Evolutionary conservation across 2,113 vertebrate species (phyloP).

Genomic region (Rhineura floridana): DNA sequence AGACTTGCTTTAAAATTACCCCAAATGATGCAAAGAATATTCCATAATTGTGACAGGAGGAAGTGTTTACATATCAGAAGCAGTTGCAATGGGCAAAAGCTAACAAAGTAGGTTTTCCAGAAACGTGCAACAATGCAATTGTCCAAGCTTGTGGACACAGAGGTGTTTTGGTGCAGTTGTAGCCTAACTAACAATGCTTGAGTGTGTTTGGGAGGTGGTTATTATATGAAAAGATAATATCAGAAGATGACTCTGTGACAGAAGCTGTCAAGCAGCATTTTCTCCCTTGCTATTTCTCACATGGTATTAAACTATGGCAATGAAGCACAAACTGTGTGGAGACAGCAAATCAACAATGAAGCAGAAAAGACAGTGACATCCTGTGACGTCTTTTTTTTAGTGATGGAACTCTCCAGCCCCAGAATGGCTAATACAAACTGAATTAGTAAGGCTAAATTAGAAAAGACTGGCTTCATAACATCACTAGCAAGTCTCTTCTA

Average conservation of each 20-base stretch:
- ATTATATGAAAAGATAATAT: slow-evolving; percentile 50
- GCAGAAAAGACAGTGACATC: slow-evolving; percentile 67
- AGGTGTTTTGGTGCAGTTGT: neutral
- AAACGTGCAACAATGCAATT: neutral
- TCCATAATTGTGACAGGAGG: neutral
- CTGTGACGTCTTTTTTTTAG: slow-evolving; percentile 52
- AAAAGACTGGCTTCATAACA: slow-evolving; percentile 1
- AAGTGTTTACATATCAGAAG: neutral
- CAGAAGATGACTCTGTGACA: slow-evolving; percentile 27
- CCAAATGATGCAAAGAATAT: neutral
- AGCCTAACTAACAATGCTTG: neutral
- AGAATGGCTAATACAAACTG: slow-evolving; percentile 58
- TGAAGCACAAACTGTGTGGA: slow-evolving; percentile 40
- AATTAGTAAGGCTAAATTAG: slow-evolving; percentile 34
- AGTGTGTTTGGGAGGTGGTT: neutral
- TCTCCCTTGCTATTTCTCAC: slow-evolving; percentile 52
- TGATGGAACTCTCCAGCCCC: slow-evolving; percentile 53
- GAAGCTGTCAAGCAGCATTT: slow-evolving; percentile 59
- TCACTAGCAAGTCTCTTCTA: neutral
- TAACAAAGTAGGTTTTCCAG: neutral
- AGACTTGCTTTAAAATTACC: neutral
- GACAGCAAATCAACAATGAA: slow-evolving; percentile 69
- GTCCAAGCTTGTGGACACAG: neutral
- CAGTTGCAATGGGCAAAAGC: neutral
- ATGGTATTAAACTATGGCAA: slow-evolving; percentile 67